Evolutionary conservation across 1,140 invertebrate species (phyloP).

Genomic region (Aphis craccivora): DNA sequence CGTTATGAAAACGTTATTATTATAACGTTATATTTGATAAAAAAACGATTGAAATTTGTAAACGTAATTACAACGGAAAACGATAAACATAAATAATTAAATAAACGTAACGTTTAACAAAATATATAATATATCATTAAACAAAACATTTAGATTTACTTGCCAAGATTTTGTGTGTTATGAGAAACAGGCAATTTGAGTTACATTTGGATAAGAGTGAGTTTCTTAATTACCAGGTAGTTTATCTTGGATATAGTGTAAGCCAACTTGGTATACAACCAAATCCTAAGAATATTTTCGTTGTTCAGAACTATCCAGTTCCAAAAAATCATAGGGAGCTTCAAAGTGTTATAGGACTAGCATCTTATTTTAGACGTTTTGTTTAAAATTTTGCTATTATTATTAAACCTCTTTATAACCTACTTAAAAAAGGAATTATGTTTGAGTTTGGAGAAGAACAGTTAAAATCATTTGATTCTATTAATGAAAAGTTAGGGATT

Average conservation of each 20-base stretch:
- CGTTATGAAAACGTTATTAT: no score
- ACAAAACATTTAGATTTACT: conserved; percentile 39
- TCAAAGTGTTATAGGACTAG: neutral
- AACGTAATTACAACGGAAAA: no score
- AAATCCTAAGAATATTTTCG: neutral
- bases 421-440: neutral
- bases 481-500: conserved; percentile 15
- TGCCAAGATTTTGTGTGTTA: conserved; percentile 18
- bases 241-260: conserved; percentile 3
- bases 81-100: no score
- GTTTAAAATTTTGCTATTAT: neutral
- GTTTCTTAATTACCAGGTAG: neutral
- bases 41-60: no score
- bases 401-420: neutral
- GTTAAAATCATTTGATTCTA: conserved; percentile 3
- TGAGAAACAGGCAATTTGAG: conserved; percentile 13
- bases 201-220: conserved; percentile 33
- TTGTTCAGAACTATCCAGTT: neutral
- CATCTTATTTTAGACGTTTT: conserved; percentile 24
- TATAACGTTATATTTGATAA: no score
- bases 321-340: neutral
- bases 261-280: conserved; percentile 7
- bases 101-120: no score
- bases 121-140: no score
- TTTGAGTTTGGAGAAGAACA: neutral